These are phyloP conservation scores for Malurus alboscapulatus DNA, from an alignment of 2,113 vertebrate genomes.

Conservation along the genomic window DNA sequence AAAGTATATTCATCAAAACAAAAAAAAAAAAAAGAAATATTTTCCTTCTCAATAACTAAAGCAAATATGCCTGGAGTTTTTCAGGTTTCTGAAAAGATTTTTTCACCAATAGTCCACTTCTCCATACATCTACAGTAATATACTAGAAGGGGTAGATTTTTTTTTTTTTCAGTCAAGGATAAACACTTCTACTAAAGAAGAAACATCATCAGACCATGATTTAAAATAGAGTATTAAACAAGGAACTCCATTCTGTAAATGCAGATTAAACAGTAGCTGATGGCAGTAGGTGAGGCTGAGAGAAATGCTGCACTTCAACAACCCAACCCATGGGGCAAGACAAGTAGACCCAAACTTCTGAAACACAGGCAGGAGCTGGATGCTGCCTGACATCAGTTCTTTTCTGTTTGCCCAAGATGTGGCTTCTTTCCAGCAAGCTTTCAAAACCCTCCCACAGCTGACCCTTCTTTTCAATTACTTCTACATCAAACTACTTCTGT, in stretches of 20 bases:
- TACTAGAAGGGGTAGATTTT: not conserved
- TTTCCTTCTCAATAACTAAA: not conserved
- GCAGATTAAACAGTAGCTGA: not conserved
- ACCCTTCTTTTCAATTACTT: not conserved
- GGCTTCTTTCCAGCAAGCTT: not conserved
- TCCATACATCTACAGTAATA: not conserved
- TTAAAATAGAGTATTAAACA: not conserved
- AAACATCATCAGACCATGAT: not conserved
- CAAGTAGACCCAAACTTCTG: not conserved
- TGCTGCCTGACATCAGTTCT: not conserved
- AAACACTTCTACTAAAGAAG: not conserved
- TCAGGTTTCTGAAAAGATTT: not conserved
- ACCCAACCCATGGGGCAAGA: not conserved
- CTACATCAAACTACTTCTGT: not conserved
- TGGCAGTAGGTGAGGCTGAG: not conserved
- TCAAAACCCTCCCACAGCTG: not conserved
- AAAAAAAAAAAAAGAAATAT: not conserved
- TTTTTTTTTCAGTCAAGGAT: not conserved
- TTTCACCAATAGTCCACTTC: not conserved
- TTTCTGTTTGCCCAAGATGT: not conserved
- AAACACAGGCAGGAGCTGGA: not conserved
- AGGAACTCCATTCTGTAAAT: not conserved
- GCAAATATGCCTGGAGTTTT: not conserved
- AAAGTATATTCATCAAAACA: not conserved
- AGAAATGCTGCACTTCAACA: not conserved